Percentiles rank a stretch among this genome's conserved stretches.
These are phyloP conservation scores for Potamilus streckersoni DNA, from an alignment of 1,140 invertebrate genomes.

Conservation along the genomic window DNA sequence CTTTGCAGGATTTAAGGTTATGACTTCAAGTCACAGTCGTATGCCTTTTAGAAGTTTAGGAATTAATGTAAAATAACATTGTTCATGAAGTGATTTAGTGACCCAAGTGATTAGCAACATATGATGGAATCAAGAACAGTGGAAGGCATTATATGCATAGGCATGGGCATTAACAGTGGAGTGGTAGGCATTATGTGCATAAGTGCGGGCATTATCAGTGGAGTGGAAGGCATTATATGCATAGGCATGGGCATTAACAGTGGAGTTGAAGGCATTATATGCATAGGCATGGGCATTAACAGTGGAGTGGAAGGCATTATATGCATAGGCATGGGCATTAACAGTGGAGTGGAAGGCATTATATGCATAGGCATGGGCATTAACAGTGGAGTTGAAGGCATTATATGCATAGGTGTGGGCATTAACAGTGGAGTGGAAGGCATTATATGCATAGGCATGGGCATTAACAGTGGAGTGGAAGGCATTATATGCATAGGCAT, in stretches of 20 bases:
- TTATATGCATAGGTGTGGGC: not conserved
- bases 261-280: not conserved
- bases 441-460: not conserved
- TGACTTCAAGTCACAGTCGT: no score
- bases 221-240: not conserved
- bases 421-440: not conserved
- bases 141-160: not conserved
- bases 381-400: not conserved
- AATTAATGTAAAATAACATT: no score
- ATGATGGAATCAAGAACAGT: not conserved
- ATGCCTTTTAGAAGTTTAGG: no score
- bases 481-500: no score
- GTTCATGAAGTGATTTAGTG: no score
- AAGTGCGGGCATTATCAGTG: not conserved
- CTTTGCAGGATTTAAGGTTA: no score
- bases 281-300: not conserved
- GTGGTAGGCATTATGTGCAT: not conserved
- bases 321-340: not conserved
- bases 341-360: not conserved
- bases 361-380: not conserved
- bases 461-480: no score
- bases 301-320: not conserved
- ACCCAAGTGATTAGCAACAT: no score
- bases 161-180: no score
- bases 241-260: not conserved